Conservation (phyloP, 2,888 invertebrate species). For the Pheosia tremula region DNA sequence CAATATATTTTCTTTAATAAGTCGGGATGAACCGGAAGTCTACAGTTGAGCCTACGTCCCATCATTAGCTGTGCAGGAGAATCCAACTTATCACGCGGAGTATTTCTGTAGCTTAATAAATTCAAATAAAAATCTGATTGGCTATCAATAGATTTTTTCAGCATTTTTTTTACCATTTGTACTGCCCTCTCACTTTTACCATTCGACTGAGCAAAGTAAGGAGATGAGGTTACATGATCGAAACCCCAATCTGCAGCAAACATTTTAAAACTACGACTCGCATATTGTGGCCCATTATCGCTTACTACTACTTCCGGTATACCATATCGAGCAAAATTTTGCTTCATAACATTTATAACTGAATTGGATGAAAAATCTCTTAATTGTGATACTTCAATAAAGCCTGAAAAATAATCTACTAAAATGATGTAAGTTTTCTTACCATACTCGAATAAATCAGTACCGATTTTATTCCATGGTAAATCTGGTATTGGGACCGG, state of each 20-base stretch:
- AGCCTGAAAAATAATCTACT: not conserved
- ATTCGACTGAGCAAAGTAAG: conserved; percentile 16
- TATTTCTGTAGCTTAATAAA: conserved; percentile 10
- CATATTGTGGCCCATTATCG: not conserved
- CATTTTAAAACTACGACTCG: conserved; percentile 5
- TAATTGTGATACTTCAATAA: conserved; percentile 2
- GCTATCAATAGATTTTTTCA: conserved; percentile 9
- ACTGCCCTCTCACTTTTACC: conserved; percentile 15
- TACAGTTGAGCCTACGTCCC: conserved; percentile 6
- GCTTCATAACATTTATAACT: not conserved
- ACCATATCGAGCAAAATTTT: conserved; percentile 5
- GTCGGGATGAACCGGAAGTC: not conserved
- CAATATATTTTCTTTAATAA: not conserved
- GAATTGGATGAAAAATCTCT: not conserved
- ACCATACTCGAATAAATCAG: not conserved
- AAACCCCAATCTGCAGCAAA: conserved; percentile 13
- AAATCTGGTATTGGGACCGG: not conserved
- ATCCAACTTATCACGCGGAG: conserved; percentile 4
- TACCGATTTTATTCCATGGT: not conserved
- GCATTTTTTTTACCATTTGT: conserved; percentile 14
- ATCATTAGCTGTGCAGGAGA: conserved; percentile 11
- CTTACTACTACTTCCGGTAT: not conserved
- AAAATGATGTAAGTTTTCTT: conserved; percentile 3
- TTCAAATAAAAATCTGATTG: conserved; percentile 9
- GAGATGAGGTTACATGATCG: conserved; percentile 11